These are phyloP conservation scores for Diorhabda carinulata DNA, from an alignment of 1,140 invertebrate genomes.

Conservation along the genomic window DNA sequence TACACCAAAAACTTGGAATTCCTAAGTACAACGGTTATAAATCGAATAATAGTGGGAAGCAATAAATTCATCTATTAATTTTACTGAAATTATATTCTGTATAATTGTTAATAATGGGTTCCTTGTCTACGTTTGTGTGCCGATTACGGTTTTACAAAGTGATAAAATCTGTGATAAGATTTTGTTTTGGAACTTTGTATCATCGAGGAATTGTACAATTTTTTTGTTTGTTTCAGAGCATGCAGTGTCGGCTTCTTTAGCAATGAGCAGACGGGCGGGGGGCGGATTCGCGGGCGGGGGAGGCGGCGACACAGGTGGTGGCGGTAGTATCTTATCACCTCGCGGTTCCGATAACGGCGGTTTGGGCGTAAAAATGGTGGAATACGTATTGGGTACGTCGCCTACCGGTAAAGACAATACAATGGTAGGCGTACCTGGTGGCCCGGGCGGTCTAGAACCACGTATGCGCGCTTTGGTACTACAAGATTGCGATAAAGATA, in stretches of 20 bases:
- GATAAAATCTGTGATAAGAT: too few species aligned
- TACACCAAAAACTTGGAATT: too few species aligned
- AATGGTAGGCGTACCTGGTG: slow-evolving; percentile 50
- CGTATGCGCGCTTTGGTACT: slow-evolving; percentile 70
- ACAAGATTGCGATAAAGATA: slow-evolving; percentile 54
- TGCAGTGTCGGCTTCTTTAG: slow-evolving; percentile 70
- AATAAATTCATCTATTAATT: too few species aligned
- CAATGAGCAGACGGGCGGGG: slow-evolving; percentile 58
- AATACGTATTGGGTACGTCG: slow-evolving; percentile 90
- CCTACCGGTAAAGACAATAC: slow-evolving; percentile 69
- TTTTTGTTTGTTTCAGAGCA: slow-evolving; percentile 53
- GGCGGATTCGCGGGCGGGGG: slow-evolving; percentile 54
- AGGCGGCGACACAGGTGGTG: slow-evolving; percentile 52
- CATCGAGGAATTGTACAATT: background rate
- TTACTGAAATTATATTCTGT: too few species aligned
- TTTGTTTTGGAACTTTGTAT: too few species aligned
- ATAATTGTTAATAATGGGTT: too few species aligned
- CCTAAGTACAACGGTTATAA: too few species aligned
- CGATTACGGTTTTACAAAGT: too few species aligned
- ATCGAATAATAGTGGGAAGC: too few species aligned
- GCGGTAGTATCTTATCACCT: slow-evolving; percentile 62
- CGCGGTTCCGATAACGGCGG: slow-evolving; percentile 69
- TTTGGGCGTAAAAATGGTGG: slow-evolving; percentile 96
- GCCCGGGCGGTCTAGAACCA: slow-evolving; percentile 53
- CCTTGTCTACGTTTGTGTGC: too few species aligned